Conservation (phyloP, 1,140 invertebrate species). For the Callitettix versicolor region DNA sequence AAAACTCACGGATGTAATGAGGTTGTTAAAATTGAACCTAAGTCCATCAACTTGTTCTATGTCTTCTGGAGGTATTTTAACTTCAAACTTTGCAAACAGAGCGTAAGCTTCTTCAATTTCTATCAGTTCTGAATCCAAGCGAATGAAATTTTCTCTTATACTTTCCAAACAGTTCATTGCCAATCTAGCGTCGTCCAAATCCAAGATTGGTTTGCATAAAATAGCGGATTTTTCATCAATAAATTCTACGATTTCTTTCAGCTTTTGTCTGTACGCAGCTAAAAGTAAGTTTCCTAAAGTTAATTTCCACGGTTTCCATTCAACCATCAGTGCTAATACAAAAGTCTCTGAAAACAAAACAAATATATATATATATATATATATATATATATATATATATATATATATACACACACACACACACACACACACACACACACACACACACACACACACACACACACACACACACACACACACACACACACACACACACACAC, state of each 20-base stretch:
- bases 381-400: too few species aligned
- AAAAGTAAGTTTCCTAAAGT: constrained; percentile 49
- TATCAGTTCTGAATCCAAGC: constrained; percentile 60
- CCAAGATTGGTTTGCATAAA: constrained; percentile 44
- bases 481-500: too few species aligned
- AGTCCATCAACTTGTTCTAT: constrained; percentile 65
- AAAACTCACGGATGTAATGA: constrained; percentile 53
- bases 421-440: too few species aligned
- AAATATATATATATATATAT: neutral
- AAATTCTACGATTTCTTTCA: constrained; percentile 52
- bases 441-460: too few species aligned
- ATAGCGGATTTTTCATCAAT: constrained; percentile 55
- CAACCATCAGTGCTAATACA: constrained; percentile 53
- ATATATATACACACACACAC: too few species aligned
- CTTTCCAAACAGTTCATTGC: constrained; percentile 65
- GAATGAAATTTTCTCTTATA: constrained; percentile 46
- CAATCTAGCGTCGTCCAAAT: constrained; percentile 59
- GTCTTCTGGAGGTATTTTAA: constrained; percentile 65
- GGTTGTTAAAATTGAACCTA: constrained; percentile 62
- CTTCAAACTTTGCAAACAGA: constrained; percentile 56
- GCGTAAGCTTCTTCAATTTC: constrained; percentile 71
- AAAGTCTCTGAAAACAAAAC: constrained; percentile 45
- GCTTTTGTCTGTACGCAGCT: constrained; percentile 47
- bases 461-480: too few species aligned
- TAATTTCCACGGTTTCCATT: constrained; percentile 61